These are phyloP conservation scores for Spicauda simplicius DNA, from an alignment of 2,888 invertebrate genomes.

Conservation along the genomic window DNA sequence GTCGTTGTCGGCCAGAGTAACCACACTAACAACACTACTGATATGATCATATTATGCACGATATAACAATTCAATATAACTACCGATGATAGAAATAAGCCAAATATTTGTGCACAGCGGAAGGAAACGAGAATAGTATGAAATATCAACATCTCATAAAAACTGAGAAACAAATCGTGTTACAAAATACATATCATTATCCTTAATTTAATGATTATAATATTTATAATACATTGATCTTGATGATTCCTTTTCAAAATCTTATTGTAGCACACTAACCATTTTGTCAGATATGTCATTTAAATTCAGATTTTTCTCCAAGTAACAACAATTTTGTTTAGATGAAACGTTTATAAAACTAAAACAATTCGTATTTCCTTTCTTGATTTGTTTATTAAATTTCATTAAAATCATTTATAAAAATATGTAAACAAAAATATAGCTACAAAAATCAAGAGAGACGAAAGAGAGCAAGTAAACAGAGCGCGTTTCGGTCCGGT, in stretches of 20 bases:
- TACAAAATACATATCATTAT: constrained; percentile 83
- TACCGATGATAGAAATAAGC: constrained; percentile 69
- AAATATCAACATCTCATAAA: constrained; percentile 77
- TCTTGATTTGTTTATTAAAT: constrained; percentile 59
- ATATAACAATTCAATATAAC: constrained; percentile 69
- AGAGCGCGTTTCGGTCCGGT: constrained; percentile 45
- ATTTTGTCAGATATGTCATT: constrained; percentile 85
- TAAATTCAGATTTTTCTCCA: constrained; percentile 84
- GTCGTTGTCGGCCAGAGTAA: constrained; percentile 45
- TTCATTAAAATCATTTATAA: constrained; percentile 62
- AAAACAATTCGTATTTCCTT: constrained; percentile 60
- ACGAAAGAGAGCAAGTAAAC: constrained; percentile 41
- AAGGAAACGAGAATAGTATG: constrained; percentile 71
- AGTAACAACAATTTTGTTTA: constrained; percentile 82
- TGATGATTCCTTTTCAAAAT: constrained; percentile 77
- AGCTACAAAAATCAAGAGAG: constrained; percentile 44
- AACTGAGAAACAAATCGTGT: constrained; percentile 79
- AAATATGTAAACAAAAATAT: constrained; percentile 49
- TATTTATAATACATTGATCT: constrained; percentile 82
- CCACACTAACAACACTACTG: constrained; percentile 62
- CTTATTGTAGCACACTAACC: constrained; percentile 85
- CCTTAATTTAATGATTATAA: constrained; percentile 82
- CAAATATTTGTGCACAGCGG: constrained; percentile 81
- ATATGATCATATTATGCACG: constrained; percentile 71
- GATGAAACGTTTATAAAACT: constrained; percentile 63